phyloP scores from a whole-genome alignment of 2,113 vertebrate species.

The Triplophysa dalaica region DNA sequence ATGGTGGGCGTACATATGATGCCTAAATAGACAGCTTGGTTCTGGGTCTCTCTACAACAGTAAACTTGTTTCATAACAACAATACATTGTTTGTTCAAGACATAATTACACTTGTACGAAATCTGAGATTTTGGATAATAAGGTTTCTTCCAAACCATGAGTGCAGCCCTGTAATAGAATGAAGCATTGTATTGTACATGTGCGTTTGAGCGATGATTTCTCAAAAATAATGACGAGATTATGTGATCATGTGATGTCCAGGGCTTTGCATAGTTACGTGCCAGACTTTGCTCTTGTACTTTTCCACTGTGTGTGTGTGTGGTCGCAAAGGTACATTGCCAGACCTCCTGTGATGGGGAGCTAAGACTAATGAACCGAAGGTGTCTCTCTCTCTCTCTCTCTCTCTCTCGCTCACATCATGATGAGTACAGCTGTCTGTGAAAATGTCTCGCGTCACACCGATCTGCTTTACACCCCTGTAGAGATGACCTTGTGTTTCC shows the following conservation, averaged over 20 bases:
- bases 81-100: neutral
- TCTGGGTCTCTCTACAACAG: too few species aligned
- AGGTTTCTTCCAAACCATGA: neutral
- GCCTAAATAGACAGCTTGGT: too few species aligned
- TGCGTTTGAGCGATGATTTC: neutral
- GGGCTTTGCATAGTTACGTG: neutral
- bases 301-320: conserved; percentile 29
- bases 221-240: conserved; percentile 11
- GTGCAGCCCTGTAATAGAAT: neutral
- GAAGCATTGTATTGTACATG: neutral
- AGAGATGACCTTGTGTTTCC: neutral
- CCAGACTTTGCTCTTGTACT: conserved; percentile 9
- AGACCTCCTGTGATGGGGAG: conserved; percentile 24
- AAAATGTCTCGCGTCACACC: conserved; percentile 20
- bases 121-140: neutral
- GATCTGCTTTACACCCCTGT: conserved; percentile 26
- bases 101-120: neutral
- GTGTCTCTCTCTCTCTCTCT: too few species aligned
- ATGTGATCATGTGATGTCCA: conserved; percentile 26
- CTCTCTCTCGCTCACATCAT: too few species aligned
- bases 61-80: neutral
- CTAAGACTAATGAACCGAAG: conserved; percentile 7
- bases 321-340: neutral
- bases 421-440: conserved; percentile 18
- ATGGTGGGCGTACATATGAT: too few species aligned